phyloP scores from a whole-genome alignment of 2,797 vertebrate species.

The Pangasius mekongensis region DNA sequence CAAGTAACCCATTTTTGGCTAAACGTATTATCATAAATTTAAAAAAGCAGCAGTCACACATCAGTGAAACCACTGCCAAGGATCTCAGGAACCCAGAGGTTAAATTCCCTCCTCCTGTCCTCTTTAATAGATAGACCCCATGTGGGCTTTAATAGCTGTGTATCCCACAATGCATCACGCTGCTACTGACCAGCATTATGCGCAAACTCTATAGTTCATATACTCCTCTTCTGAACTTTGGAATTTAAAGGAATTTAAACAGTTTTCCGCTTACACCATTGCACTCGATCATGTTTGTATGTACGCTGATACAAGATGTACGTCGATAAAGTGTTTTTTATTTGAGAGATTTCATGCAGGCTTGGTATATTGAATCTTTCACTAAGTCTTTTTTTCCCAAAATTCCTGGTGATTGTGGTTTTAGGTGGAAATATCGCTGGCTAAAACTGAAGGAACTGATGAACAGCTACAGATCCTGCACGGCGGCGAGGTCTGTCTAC shows the following conservation, averaged over 20 bases:
- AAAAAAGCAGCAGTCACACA: neutral
- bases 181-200: neutral
- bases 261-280: neutral
- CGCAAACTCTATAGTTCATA: neutral
- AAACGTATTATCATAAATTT: neutral
- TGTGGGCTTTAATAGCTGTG: neutral
- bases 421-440: constrained; percentile 47
- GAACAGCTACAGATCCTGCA: neutral
- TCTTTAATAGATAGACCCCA: neutral
- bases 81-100: neutral
- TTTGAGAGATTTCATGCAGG: neutral
- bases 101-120: neutral
- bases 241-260: neutral
- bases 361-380: neutral
- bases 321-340: neutral
- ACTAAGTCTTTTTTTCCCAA: neutral
- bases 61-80: neutral
- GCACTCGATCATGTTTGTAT: neutral
- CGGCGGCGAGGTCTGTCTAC: neutral
- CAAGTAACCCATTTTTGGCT: constrained; percentile 10
- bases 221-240: neutral
- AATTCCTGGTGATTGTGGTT: constrained; percentile 16
- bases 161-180: neutral
- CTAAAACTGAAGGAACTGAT: neutral
- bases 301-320: neutral